Base-by-base conservation (phyloP, 1,140 invertebrate species). In the Charaxes varanes region DNA sequence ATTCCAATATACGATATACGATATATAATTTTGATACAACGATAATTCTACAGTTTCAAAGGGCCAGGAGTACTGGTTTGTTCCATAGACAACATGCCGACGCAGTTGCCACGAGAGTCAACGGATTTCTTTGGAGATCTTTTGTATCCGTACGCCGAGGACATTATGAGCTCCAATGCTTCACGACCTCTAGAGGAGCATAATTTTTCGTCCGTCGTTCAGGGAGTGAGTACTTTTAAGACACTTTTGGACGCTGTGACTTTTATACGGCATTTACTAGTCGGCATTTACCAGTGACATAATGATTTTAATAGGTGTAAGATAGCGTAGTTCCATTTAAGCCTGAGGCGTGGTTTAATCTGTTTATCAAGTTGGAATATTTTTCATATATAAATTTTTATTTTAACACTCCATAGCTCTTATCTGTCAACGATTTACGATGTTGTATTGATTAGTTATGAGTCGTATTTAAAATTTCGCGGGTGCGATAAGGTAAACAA, bases 31-130 rank as follows among this genome's bases (percentile, higher is more conserved):
- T n/a, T n/a, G n/a, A n/a, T n/a, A n/a, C n/a, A n/a, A n/a, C n/a
- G n/a, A n/a, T 2, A 10, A 27, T 36, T 35, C 38, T 46, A 24
- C 62, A 93, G 93, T 81, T 98, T 98, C 76, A 95, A 95, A 83
- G 97, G 97, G 2, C 93, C 94, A 0, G 98, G 98, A 11, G 97
- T 99, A 2, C 82, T 99, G 28, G 97, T 99, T 1, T 99, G 98
- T 73, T 98, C 96, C 2, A 99, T 99, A 45, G 98, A 99, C 82
- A 99, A 99, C 76, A 99, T 99, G 98, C 98, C 98, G 1, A 99
- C 98, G 0, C 98, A 99, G 74, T 85, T 99, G 22, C 98, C 98
- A 0, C 87, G 94, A 21, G 98, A 99, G 78, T 91, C 97, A 0
- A 99, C 98, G 0, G 97, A 99, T 66, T 97, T 97, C 72, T 99